Evolutionary conservation across 2,797 vertebrate genomes (phyloP).

Genomic region (Lepidocolaptes lacrymiger): DNA sequence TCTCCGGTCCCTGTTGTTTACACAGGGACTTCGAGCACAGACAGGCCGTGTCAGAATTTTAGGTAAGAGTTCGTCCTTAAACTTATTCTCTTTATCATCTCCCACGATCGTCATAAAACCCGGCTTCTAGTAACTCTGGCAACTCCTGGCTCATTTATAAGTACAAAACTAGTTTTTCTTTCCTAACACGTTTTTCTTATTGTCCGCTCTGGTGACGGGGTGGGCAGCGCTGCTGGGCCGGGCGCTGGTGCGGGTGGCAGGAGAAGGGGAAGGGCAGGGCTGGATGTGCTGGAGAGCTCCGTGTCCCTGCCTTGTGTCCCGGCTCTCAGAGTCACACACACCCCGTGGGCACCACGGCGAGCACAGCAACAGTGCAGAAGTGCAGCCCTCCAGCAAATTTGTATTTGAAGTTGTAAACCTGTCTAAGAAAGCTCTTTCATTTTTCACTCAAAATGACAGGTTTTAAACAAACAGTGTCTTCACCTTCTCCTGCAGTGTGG

Average conservation of each 20-base stretch:
- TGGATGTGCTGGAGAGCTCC: rapidly evolving
- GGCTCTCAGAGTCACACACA: not conserved
- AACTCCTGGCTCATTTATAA: not conserved
- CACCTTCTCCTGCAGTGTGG: not conserved
- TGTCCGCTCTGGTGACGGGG: rapidly evolving
- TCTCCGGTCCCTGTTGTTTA: not conserved
- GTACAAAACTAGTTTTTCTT: not conserved
- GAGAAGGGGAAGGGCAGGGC: not conserved
- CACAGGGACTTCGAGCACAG: not conserved
- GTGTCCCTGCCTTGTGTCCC: rapidly evolving
- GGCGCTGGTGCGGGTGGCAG: rapidly evolving
- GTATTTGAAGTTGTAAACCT: not conserved
- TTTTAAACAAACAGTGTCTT: not conserved
- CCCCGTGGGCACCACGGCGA: rapidly evolving
- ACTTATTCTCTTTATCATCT: not conserved
- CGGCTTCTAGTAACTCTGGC: not conserved
- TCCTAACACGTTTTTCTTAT: rapidly evolving
- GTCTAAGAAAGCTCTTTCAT: not conserved
- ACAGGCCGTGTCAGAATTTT: not conserved
- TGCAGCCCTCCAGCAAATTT: not conserved
- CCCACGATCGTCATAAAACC: rapidly evolving
- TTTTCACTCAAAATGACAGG: not conserved
- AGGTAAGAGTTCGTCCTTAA: not conserved
- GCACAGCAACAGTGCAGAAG: not conserved
- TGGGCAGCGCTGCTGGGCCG: rapidly evolving